Percentiles rank a stretch among this genome's conserved stretches.
These are phyloP conservation scores for Pasiphila rectangulata DNA, from an alignment of 2,888 invertebrate species.

Conservation along the genomic window DNA sequence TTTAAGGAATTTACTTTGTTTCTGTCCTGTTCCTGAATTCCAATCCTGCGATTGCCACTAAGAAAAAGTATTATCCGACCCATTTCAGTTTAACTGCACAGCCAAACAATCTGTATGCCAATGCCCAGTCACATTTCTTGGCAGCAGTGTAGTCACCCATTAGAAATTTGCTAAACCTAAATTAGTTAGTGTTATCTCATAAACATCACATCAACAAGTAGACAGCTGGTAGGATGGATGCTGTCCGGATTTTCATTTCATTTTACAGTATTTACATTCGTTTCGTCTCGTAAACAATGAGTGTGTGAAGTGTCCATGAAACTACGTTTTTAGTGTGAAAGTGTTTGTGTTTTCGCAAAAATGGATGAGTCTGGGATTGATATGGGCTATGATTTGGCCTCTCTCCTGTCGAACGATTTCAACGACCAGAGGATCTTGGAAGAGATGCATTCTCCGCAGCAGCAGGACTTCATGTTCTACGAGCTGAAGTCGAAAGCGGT, in stretches of 20 bases:
- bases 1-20: no score
- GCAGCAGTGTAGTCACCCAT: slow-evolving; percentile 53
- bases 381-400: slow-evolving; percentile 83
- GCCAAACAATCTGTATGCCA: slow-evolving; percentile 17
- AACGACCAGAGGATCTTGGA: slow-evolving; percentile 78
- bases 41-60: slow-evolving; percentile 26
- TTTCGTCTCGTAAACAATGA: slow-evolving; percentile 51
- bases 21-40: no score
- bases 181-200: slow-evolving; percentile 38
- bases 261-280: slow-evolving; percentile 53
- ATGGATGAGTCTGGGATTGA: slow-evolving; percentile 85
- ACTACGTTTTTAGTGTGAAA: slow-evolving; percentile 55
- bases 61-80: slow-evolving; percentile 23
- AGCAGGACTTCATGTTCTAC: slow-evolving; percentile 83
- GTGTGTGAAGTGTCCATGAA: slow-evolving; percentile 39
- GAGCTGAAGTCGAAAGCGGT: slow-evolving; percentile 83
- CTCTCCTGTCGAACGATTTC: slow-evolving; percentile 78
- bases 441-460: slow-evolving; percentile 79
- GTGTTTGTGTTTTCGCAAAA: slow-evolving; percentile 60
- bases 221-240: slow-evolving; percentile 77
- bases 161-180: slow-evolving; percentile 23
- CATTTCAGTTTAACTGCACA: slow-evolving; percentile 29
- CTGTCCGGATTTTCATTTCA: slow-evolving; percentile 56
- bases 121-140: slow-evolving; percentile 34
- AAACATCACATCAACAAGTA: slow-evolving; percentile 61